A percentile compares a stretch with the other conserved stretches of the same genome.
Evolutionary conservation across 2,113 vertebrate genomes (phyloP).

Genomic region (Panurus biarmicus): DNA sequence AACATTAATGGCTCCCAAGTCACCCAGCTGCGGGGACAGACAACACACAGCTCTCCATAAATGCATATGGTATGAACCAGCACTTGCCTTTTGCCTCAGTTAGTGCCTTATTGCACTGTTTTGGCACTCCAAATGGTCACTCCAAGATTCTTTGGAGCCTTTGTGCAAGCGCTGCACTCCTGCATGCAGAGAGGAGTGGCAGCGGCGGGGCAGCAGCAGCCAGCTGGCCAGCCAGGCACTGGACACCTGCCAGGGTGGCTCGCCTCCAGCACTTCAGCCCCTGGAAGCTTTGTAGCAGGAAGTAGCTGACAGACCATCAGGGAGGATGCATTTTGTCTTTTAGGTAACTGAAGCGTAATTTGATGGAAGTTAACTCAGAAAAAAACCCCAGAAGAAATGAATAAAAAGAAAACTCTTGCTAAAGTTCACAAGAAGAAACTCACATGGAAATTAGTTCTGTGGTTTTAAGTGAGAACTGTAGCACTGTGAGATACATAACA

Average conservation of each 20-base stretch:
- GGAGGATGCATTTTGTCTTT: neutral
- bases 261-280: neutral
- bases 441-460: fast-evolving
- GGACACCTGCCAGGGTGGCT: slow-evolving; percentile 34
- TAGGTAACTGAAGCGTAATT: neutral
- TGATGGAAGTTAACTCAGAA: neutral
- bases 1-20: neutral
- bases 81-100: neutral
- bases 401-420: neutral
- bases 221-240: neutral
- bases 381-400: fast-evolving
- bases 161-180: neutral
- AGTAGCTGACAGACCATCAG: slow-evolving; percentile 14
- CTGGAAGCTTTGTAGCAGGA: neutral
- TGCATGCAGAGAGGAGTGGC: neutral
- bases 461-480: neutral
- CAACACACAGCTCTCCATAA: neutral
- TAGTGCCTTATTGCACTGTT: neutral
- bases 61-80: neutral
- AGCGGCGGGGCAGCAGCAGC: neutral
- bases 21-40: neutral
- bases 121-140: neutral
- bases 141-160: slow-evolving; percentile 13
- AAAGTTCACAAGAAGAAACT: neutral
- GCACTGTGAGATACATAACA: neutral